Conservation (phyloP, 1,140 invertebrate genomes). For the Trichomalopsis sarcophagae region DNA sequence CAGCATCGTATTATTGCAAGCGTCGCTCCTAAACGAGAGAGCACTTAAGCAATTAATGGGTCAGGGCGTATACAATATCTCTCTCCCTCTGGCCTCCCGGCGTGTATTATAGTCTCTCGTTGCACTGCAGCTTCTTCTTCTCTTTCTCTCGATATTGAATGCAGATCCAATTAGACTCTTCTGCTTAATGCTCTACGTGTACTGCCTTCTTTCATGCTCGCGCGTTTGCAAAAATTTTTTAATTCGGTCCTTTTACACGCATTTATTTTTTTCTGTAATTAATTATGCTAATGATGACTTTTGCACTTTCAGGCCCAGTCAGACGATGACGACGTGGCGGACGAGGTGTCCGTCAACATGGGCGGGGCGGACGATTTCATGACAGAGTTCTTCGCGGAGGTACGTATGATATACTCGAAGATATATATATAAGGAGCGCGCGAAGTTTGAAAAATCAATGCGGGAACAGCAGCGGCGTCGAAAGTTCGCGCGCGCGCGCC, state of each 20-base stretch:
- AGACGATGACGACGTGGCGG: constrained; percentile 94
- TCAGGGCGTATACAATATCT: constrained; percentile 15
- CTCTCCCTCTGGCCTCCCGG: too few species aligned
- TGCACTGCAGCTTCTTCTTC: neutral
- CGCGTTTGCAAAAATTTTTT: neutral
- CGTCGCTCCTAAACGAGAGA: constrained; percentile 47
- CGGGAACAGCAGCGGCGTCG: neutral
- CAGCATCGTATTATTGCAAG: neutral
- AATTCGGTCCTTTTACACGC: neutral
- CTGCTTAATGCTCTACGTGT: neutral
- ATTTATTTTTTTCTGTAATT: too few species aligned
- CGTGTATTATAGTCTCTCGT: neutral
- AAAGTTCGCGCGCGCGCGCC: too few species aligned
- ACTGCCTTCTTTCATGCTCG: too few species aligned
- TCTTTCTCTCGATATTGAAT: neutral
- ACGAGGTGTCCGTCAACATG: constrained; percentile 93
- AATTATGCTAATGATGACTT: neutral
- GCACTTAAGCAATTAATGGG: constrained; percentile 54
- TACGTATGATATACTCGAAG: constrained; percentile 73
- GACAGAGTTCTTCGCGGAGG: constrained; percentile 98
- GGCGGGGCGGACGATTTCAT: constrained; percentile 93
- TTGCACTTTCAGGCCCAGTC: constrained; percentile 86
- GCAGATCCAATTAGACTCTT: constrained; percentile 14
- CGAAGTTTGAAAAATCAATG: neutral
- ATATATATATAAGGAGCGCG: too few species aligned